Conservation (phyloP, 2,113 vertebrate species). For the Dipodomys spectabilis region DNA sequence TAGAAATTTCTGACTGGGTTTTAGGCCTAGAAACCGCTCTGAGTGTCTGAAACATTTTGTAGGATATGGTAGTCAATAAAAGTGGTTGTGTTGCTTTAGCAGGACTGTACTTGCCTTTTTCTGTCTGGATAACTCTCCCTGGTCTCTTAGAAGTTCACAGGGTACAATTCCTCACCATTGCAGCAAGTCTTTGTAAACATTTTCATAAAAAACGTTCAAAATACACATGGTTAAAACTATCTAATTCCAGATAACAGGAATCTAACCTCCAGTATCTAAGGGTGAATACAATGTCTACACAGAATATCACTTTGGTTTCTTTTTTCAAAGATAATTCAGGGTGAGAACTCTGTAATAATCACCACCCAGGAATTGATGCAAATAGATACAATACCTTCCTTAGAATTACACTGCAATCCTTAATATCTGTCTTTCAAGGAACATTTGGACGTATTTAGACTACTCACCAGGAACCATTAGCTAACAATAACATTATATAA, state of each 20-base stretch:
- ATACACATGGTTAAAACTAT: constrained; percentile 15
- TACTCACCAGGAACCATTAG: constrained; percentile 27
- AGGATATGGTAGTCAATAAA: too few relatives aligned
- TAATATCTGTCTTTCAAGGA: constrained; percentile 33
- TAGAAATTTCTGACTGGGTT: too few relatives aligned
- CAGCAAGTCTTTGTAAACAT: background rate
- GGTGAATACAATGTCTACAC: background rate
- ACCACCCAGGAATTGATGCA: constrained; percentile 6
- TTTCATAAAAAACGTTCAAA: constrained; percentile 32
- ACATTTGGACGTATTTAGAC: constrained; percentile 46
- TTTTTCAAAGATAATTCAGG: background rate
- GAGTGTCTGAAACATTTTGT: too few relatives aligned
- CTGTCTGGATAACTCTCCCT: too few relatives aligned
- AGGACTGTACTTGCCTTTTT: too few relatives aligned
- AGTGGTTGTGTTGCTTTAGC: too few relatives aligned
- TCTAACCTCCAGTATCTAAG: background rate
- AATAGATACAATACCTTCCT: constrained; percentile 1
- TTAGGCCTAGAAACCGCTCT: too few relatives aligned
- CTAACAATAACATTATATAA: constrained; percentile 40
- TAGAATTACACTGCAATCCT: constrained; percentile 33
- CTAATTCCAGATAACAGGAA: background rate
- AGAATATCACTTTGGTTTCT: background rate
- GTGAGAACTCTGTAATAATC: constrained; percentile 38
- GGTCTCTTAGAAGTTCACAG: too few relatives aligned
- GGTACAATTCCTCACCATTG: too few relatives aligned